A percentile compares a stretch with the other conserved stretches of the same genome.
phyloP scores from a whole-genome alignment of 2,113 vertebrate genomes.

The Jaculus jaculus region DNA sequence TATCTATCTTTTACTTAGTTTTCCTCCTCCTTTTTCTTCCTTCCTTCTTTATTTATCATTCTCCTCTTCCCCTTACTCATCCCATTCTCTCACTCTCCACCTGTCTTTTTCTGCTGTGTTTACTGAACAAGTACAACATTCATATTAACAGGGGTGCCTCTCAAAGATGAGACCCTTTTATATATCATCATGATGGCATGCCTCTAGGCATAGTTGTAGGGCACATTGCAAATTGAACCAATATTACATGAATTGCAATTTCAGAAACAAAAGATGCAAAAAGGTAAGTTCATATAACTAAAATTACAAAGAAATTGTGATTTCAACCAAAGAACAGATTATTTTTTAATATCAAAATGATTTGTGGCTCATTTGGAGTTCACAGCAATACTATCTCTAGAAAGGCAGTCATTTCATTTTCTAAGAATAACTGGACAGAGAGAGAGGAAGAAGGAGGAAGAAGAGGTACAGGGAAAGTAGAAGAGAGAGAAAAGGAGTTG shows the following conservation, averaged over 20 bases:
- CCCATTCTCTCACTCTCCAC: too few species aligned
- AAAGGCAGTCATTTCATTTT: background rate
- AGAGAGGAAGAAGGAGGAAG: too few species aligned
- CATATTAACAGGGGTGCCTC: background rate
- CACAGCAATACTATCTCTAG: background rate
- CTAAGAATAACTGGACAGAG: background rate
- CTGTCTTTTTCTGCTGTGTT: background rate
- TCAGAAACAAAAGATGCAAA: background rate
- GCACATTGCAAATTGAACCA: background rate
- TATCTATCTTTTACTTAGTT: background rate
- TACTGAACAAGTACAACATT: background rate
- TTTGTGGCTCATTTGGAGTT: background rate
- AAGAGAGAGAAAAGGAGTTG: background rate
- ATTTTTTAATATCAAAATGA: background rate
- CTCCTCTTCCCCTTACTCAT: too few species aligned
- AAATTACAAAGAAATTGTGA: background rate
- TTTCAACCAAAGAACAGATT: background rate
- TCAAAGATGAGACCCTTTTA: background rate
- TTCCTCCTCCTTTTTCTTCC: background rate
- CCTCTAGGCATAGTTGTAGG: background rate
- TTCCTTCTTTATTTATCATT: too few species aligned
- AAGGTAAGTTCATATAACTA: background rate
- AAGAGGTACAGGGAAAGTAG: too few species aligned
- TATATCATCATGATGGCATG: background rate
- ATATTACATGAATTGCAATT: background rate